Base-by-base conservation (phyloP, 1,140 invertebrate genomes). In the Vollenhovia emeryi region DNA sequence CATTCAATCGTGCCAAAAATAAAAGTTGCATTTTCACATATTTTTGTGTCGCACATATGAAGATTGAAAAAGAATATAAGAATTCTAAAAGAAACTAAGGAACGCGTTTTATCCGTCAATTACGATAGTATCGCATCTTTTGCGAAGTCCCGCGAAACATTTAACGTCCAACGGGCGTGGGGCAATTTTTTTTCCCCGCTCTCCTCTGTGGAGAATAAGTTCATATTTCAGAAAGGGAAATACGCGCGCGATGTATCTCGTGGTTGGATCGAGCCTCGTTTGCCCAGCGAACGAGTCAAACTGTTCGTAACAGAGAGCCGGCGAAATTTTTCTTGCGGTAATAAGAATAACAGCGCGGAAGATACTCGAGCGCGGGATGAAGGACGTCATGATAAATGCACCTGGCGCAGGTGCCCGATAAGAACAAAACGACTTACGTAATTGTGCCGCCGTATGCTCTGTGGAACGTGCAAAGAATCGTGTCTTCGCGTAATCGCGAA, bases 381-480 rank as follows among this genome's bases (percentile, higher is more conserved):
- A 43, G 18, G 33, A 1, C 48, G 21, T 52, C n/a, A 11, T 21
- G 33, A 52, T 21, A 79, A 36, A 52, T 27, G 24, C 62, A 55
- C 48, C 30, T 66, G 75, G 13, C 59, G 60, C 43, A 68, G 36
- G 36, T 71, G 78, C 27, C n/a, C 24, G 48, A 55, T 48, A 71
- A 71, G 24, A 43, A 55, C 24, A 36, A n/a, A 73, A 52, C 48
- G 64, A 80, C 66, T 82, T 73, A 57, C 50, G 36, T 59, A 59
- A 82, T 57, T 52, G 66, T 15, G 18, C 57, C 33, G 75, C 75
- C 27, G 40, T 55, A 57, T 30, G 66, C 24, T 71, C 15, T 66
- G 52, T 45, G 11, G 66, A 69, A 69, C 76, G 76, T 40, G 76
- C 45, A 45, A 57, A 43, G 66, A 82, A 71, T 43, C 40, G 15